A percentile compares a stretch with the other conserved stretches of the same genome.
Evolutionary conservation across 2,113 vertebrate species (phyloP).

Genomic region (Gymnobelideus leadbeateri): DNA sequence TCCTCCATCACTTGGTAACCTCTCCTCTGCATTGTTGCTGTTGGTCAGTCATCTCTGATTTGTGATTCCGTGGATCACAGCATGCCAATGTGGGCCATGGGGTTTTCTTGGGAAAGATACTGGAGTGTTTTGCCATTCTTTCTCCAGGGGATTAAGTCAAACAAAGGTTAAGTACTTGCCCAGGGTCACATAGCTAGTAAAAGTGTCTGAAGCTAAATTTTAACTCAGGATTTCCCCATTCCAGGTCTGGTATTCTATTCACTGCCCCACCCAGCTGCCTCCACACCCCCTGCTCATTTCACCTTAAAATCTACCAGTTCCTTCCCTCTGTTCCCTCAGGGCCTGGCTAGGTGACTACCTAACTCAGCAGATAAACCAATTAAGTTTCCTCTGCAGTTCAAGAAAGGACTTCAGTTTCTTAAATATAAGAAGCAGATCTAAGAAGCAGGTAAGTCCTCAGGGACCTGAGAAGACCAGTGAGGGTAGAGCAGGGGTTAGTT

Average conservation of each 20-base stretch:
- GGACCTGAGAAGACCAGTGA: neutral
- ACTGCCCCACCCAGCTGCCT: constrained; percentile 5
- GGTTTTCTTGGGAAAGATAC: constrained; percentile 19
- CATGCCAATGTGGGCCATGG: neutral
- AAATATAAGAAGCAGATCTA: neutral
- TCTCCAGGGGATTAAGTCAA: neutral
- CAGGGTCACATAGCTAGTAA: neutral
- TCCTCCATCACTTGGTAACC: neutral
- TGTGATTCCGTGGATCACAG: neutral
- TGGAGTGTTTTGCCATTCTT: neutral
- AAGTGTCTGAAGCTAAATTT: neutral
- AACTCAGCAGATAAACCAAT: neutral
- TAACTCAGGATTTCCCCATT: neutral
- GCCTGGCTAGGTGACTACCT: neutral
- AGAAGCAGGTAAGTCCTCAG: neutral
- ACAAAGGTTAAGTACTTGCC: neutral
- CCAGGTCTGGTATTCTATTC: constrained; percentile 17
- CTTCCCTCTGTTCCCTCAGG: neutral
- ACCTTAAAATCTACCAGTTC: neutral
- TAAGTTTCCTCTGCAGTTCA: neutral
- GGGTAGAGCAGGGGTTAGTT: neutral
- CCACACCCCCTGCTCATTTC: constrained; percentile 11
- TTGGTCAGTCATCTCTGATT: neutral
- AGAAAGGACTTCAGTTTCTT: neutral
- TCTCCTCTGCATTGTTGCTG: neutral